Evolutionary conservation across 2,888 invertebrate genomes (phyloP).

Genomic region (Lasioglossum figueresi): DNA sequence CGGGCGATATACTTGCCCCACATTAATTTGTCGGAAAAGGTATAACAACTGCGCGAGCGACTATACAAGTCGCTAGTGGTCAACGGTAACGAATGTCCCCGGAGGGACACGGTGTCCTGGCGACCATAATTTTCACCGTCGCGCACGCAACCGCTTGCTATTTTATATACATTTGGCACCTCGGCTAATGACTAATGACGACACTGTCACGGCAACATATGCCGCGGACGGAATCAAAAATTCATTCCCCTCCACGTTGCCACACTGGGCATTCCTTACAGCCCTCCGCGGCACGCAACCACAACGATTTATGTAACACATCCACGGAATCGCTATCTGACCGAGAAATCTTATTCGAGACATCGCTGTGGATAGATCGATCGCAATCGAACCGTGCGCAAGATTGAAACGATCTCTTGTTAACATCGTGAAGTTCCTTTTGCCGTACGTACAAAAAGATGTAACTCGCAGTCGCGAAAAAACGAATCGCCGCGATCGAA

Average conservation of each 20-base stretch:
- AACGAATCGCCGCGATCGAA: background rate
- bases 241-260: background rate
- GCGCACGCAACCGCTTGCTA: conserved; percentile 28
- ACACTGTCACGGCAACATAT: conserved; percentile 29
- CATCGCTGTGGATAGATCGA: background rate
- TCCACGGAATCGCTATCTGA: conserved; percentile 21
- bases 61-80: conserved; percentile 9
- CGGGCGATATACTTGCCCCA: conserved; percentile 22
- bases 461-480: background rate
- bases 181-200: conserved; percentile 38
- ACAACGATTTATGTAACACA: conserved; percentile 38
- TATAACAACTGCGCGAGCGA: background rate
- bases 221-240: conserved; percentile 1
- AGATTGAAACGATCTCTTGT: conserved; percentile 13
- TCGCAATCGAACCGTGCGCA: background rate
- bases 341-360: conserved; percentile 21
- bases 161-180: conserved; percentile 34
- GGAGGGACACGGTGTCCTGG: conserved; percentile 32
- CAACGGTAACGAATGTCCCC: conserved; percentile 37
- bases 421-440: background rate
- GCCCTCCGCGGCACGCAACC: conserved; percentile 16
- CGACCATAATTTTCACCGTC: conserved; percentile 34
- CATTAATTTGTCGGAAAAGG: conserved; percentile 38
- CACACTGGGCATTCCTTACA: background rate
- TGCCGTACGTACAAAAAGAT: background rate